These are phyloP conservation scores for Triplophysa yarkandensis DNA, from an alignment of 2,797 vertebrate species.

Conservation along the genomic window DNA sequence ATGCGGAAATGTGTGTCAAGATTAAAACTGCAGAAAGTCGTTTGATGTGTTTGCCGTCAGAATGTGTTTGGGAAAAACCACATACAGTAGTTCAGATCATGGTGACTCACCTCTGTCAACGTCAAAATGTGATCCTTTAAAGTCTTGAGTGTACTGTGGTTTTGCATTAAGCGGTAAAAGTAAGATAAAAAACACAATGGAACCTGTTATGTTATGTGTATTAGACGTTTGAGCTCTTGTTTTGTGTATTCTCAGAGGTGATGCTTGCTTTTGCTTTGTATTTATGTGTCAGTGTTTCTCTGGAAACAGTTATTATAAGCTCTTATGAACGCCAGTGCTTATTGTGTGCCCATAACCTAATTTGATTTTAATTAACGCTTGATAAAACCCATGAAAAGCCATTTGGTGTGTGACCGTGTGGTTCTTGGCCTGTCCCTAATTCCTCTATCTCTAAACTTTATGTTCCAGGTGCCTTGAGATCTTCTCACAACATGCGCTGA, in stretches of 20 bases:
- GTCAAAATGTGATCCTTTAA: background rate
- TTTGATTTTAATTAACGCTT: constrained; percentile 1
- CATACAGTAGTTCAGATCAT: constrained; percentile 8
- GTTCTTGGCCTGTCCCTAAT: constrained; percentile 46
- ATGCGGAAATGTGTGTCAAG: constrained; percentile 10
- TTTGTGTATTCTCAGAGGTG: constrained; percentile 1
- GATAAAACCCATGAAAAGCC: constrained; percentile 43
- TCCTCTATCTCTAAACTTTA: constrained; percentile 51
- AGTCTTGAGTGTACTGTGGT: background rate
- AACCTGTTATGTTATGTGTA: constrained; percentile 5
- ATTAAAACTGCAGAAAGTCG: background rate
- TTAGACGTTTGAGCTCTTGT: background rate
- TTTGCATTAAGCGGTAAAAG: constrained; percentile 19
- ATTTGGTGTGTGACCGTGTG: constrained; percentile 47
- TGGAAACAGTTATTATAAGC: background rate
- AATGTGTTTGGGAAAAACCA: constrained; percentile 6
- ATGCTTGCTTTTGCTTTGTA: constrained; percentile 24
- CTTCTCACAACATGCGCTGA: constrained; percentile 77
- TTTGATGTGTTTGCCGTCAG: background rate
- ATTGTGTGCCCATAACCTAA: constrained; percentile 9
- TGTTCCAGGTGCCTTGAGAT: constrained; percentile 80
- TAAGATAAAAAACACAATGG: background rate
- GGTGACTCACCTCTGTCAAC: background rate
- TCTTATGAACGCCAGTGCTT: constrained; percentile 10
- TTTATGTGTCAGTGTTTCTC: constrained; percentile 17